phyloP scores from a whole-genome alignment of 2,888 invertebrate species.

The Schizaphis graminum region DNA sequence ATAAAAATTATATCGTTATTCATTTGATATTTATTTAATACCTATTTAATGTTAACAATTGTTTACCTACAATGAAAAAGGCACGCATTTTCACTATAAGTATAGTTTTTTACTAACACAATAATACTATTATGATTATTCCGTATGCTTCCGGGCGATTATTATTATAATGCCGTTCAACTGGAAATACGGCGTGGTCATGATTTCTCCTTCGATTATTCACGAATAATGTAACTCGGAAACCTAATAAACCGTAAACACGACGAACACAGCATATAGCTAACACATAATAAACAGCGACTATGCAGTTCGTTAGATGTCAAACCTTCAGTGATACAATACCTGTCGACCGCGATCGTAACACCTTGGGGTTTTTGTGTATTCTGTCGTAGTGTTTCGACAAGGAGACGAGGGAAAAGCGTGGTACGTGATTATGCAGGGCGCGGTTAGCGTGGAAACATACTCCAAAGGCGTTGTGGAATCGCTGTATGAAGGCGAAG shows the following conservation, averaged over 20 bases:
- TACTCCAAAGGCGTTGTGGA: constrained; percentile 88
- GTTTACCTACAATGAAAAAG: not conserved
- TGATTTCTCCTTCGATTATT: constrained; percentile 60
- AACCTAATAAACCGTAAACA: constrained; percentile 48
- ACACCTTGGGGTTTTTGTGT: not conserved
- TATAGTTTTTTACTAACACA: not conserved
- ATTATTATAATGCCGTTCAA: constrained; percentile 28
- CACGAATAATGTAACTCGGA: constrained; percentile 18
- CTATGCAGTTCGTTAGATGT: not conserved
- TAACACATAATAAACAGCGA: not conserved
- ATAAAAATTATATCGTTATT: not conserved
- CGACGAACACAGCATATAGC: not conserved
- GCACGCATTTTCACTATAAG: not conserved
- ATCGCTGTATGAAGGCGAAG: constrained; percentile 86
- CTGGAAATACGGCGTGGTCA: constrained; percentile 45
- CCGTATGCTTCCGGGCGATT: constrained; percentile 35
- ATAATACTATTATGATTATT: not conserved
- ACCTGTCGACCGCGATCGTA: not conserved
- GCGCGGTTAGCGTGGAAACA: constrained; percentile 87
- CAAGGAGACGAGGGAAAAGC: constrained; percentile 88
- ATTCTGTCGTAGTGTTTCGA: constrained; percentile 77
- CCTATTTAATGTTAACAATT: not conserved
- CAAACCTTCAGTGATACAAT: not conserved
- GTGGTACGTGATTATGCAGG: constrained; percentile 87
- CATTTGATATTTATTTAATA: too few relatives aligned